Evolutionary conservation across 2,797 vertebrate species (phyloP).

Genomic region (Allochrocebus solatus): DNA sequence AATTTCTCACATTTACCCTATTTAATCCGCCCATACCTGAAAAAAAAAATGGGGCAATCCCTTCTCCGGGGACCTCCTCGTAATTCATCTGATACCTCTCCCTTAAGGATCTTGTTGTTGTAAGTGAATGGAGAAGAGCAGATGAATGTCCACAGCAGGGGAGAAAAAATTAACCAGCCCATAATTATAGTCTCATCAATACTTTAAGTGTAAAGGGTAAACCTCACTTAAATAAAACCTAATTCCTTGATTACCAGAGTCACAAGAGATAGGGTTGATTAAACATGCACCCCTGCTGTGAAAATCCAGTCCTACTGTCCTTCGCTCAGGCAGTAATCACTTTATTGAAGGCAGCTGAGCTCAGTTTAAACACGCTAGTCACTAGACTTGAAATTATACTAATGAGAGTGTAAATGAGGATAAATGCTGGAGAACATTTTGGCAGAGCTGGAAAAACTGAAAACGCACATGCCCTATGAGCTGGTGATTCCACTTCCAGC

Average conservation of each 20-base stretch:
- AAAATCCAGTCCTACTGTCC: slow-evolving; percentile 37
- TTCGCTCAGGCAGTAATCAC: slow-evolving; percentile 19
- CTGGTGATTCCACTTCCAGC: neutral
- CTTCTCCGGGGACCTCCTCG: slow-evolving; percentile 45
- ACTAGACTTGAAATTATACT: slow-evolving; percentile 23
- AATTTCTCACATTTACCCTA: neutral
- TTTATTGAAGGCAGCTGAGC: slow-evolving; percentile 36
- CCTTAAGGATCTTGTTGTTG: slow-evolving; percentile 44
- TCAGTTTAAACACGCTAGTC: neutral
- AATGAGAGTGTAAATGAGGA: neutral
- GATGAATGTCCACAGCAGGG: slow-evolving; percentile 30
- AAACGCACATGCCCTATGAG: neutral
- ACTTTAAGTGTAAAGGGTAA: slow-evolving; percentile 38
- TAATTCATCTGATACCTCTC: slow-evolving; percentile 7
- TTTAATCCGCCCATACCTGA: slow-evolving; percentile 30
- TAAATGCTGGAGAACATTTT: neutral
- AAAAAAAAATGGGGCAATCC: slow-evolving; percentile 10
- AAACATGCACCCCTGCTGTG: slow-evolving; percentile 31
- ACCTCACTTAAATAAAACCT: slow-evolving; percentile 59
- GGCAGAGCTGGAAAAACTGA: neutral
- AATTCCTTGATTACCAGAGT: slow-evolving; percentile 68
- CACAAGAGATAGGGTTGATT: slow-evolving; percentile 39
- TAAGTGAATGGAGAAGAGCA: slow-evolving; percentile 17
- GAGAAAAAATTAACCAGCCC: slow-evolving; percentile 52
- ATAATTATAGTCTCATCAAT: slow-evolving; percentile 51